phyloP scores from a whole-genome alignment of 2,797 vertebrate genomes.

The Cryptoprocta ferox region DNA sequence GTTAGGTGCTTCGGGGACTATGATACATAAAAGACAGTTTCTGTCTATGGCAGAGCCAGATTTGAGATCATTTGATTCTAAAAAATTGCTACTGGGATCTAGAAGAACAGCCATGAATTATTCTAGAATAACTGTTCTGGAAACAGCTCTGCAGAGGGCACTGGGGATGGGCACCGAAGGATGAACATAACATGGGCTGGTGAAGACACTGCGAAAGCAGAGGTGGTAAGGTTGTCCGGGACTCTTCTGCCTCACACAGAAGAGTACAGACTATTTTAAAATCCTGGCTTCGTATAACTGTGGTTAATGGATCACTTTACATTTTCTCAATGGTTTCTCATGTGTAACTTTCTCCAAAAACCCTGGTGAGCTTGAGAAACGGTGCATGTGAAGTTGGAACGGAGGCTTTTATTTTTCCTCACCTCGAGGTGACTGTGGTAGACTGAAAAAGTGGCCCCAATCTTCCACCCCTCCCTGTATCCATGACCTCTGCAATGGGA shows the following conservation, averaged over 20 bases:
- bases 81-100: background rate
- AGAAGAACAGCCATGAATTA: background rate
- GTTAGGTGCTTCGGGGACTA: background rate
- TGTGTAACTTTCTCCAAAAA: background rate
- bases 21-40: background rate
- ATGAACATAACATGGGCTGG: background rate
- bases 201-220: background rate
- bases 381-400: background rate
- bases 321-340: constrained; percentile 18
- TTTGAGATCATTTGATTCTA: background rate
- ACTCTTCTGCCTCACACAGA: background rate
- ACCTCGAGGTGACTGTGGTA: background rate
- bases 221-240: background rate
- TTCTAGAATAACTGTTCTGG: background rate
- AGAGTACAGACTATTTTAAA: background rate
- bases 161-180: background rate
- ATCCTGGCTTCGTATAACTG: background rate
- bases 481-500: background rate
- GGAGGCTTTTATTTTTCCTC: background rate
- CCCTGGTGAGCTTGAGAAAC: background rate
- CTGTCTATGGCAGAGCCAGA: background rate
- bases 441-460: background rate
- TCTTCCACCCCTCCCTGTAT: background rate
- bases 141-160: background rate
- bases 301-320: background rate